phyloP scores from a whole-genome alignment of 1,140 invertebrate genomes.

The Drosophila pachea region DNA sequence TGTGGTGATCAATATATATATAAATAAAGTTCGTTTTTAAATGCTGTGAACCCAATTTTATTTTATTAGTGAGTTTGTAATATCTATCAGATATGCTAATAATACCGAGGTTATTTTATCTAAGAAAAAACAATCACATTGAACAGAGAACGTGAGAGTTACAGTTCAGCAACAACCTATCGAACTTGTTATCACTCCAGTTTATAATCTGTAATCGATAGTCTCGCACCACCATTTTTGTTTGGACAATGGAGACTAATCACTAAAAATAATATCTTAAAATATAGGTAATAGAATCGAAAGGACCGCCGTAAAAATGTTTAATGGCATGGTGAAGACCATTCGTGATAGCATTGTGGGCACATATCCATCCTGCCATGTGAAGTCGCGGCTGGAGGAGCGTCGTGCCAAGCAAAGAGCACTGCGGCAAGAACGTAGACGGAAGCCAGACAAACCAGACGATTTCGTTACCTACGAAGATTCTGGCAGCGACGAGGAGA shows the following conservation, averaged over 20 bases:
- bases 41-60: no score
- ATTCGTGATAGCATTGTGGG: constrained; percentile 80
- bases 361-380: constrained; percentile 86
- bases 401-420: constrained; percentile 84
- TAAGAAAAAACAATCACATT: no score
- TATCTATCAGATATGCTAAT: no score
- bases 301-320: constrained; percentile 56
- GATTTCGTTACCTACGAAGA: constrained; percentile 93
- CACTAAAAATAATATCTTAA: constrained; percentile 22
- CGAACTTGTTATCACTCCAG: neutral
- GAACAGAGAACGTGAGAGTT: neutral
- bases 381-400: constrained; percentile 85
- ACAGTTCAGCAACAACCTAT: neutral
- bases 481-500: constrained; percentile 90
- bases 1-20: no score
- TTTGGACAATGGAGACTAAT: constrained; percentile 57
- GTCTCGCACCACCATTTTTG: constrained; percentile 61
- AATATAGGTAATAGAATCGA: constrained; percentile 9
- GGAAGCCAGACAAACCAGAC: constrained; percentile 91
- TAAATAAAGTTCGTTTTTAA: no score
- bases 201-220: constrained; percentile 4
- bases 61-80: no score
- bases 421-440: constrained; percentile 84
- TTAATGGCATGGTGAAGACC: constrained; percentile 79
- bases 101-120: no score